These are phyloP conservation scores for Microplitis deprimator DNA, from an alignment of 2,888 invertebrate genomes.

Conservation along the genomic window DNA sequence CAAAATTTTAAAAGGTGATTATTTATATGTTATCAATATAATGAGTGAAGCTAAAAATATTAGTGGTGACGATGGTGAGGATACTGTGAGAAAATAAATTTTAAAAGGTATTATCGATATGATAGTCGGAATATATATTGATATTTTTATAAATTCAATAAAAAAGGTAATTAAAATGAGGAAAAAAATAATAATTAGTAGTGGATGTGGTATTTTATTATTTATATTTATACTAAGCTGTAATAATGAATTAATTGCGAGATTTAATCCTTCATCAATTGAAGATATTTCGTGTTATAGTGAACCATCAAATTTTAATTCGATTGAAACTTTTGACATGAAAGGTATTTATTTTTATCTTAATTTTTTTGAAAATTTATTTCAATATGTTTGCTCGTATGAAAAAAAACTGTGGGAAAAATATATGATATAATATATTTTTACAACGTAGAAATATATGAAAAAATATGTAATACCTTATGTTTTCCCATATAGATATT, in stretches of 20 bases:
- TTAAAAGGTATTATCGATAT: background rate
- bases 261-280: slow-evolving; percentile 48
- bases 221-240: slow-evolving; percentile 57
- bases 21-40: background rate
- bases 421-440: no score
- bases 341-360: slow-evolving; percentile 17
- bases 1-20: no score
- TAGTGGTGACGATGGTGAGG: background rate
- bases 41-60: background rate
- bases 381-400: no score
- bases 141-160: background rate
- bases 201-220: slow-evolving; percentile 54
- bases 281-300: slow-evolving; percentile 56
- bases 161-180: slow-evolving; percentile 50
- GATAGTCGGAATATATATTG: background rate
- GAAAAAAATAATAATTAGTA: slow-evolving; percentile 54
- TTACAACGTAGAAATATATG: no score
- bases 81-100: no score
- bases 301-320: slow-evolving; percentile 38
- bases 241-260: slow-evolving; percentile 53
- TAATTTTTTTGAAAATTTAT: background rate
- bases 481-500: no score
- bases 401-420: no score
- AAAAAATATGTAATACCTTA: no score
- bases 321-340: slow-evolving; percentile 36